Percentiles rank a stretch among this genome's conserved stretches.
These are phyloP conservation scores for Anastrepha ludens DNA, from an alignment of 1,140 invertebrate genomes.

Conservation along the genomic window DNA sequence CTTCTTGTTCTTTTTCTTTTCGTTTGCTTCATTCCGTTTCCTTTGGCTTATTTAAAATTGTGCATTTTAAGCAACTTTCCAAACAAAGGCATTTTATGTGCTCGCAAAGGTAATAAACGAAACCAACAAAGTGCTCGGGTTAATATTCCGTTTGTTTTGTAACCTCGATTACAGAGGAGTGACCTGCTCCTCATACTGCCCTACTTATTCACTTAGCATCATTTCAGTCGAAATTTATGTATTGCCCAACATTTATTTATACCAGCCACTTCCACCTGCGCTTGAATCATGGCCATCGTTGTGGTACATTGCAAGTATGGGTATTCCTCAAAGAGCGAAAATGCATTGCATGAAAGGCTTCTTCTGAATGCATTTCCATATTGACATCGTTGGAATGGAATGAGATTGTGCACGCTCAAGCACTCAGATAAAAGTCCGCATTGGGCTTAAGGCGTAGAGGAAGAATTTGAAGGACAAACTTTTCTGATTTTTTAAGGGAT, in stretches of 20 bases:
- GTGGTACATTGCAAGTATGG: not conserved
- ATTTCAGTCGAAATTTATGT: slow-evolving; percentile 27
- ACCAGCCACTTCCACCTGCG: slow-evolving; percentile 8
- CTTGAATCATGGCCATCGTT: not conserved
- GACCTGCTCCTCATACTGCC: not conserved
- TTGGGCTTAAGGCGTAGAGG: too few species aligned
- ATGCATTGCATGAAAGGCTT: too few species aligned
- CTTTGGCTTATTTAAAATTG: not conserved
- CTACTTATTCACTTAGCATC: not conserved
- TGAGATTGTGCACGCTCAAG: too few species aligned
- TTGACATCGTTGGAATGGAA: too few species aligned
- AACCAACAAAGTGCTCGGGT: not conserved
- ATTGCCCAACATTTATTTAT: not conserved
- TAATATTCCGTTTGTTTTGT: not conserved
- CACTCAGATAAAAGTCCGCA: too few species aligned
- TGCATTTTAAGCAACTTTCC: not conserved
- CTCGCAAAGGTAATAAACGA: not conserved
- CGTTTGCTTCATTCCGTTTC: not conserved
- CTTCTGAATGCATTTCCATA: too few species aligned
- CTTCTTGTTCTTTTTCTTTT: not conserved
- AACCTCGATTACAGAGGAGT: slow-evolving; percentile 3
- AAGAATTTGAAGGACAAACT: not conserved
- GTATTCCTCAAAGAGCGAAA: too few species aligned
- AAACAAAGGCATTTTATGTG: not conserved
- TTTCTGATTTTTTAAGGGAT: not conserved